Base-by-base conservation (phyloP, 2,888 invertebrate genomes). In the Tipula helvola region DNA sequence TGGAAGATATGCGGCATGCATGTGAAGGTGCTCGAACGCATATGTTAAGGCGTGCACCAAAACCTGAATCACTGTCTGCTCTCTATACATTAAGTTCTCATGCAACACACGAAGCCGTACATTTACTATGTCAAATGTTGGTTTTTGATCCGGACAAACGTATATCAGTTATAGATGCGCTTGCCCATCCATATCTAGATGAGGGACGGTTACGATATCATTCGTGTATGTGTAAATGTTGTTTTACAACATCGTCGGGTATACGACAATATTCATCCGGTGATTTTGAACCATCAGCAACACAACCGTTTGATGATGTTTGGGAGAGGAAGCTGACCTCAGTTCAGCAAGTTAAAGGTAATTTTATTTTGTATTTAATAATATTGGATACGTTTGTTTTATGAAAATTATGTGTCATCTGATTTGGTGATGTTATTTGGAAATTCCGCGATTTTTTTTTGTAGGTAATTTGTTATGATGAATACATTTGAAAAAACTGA, bases 201-300 rank as follows among this genome's bases (percentile, higher is more conserved):
- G 99, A 99, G 92, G 99, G 99, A 41, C 95, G 99, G 88, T 94
- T 99, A 90, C 95, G 99, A 90, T 99, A 99, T 93, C 99, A 99
- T 93, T 99, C 99, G 88, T 99, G 99, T 92, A 99, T 99, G 99
- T 99, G 99, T 93, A 96, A 96, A 91, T 99, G 99, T 90, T 99
- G 99, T 93, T 97, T 96, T 92, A 95, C 96, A 87, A 95, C 95
- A 88, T 93, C 93, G 87, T 93, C 94, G 87, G 94, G 95, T 86
- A 94, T 96, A 93, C 93, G 98, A 87, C 97, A 98, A 92, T 98
- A 97, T 93, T 95, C 96, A 87, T 93, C 95, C 71, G 98, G 98
- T 92, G 98, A 98, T 92, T 96, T 98, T 89, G 99, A 99, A 92
- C 98, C 98, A 42, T 95, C 95, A 88, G 97, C 99, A 88, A 94